These are phyloP conservation scores for Phylloscopus trochiloides DNA, from an alignment of 2,113 vertebrate species.

Conservation along the genomic window DNA sequence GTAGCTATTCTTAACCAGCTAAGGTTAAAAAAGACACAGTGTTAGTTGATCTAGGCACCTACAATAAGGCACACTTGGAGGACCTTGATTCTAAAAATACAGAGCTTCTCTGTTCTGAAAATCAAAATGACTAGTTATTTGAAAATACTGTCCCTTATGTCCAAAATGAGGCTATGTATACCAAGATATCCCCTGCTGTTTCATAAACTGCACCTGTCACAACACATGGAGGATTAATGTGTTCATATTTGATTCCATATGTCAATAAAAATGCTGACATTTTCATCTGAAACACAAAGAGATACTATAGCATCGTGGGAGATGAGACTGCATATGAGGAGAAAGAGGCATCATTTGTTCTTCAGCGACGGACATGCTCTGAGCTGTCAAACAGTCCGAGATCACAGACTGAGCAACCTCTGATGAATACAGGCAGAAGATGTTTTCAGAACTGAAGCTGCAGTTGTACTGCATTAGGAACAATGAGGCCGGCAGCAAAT, in stretches of 20 bases:
- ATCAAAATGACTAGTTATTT: background rate
- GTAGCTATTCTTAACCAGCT: background rate
- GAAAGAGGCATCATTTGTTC: background rate
- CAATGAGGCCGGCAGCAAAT: background rate
- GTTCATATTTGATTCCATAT: background rate
- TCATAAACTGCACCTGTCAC: background rate
- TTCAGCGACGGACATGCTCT: rapidly evolving
- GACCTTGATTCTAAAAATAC: background rate
- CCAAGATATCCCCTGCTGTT: background rate
- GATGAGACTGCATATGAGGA: background rate
- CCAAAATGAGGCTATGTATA: background rate
- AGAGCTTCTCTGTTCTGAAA: background rate
- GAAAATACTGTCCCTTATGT: background rate
- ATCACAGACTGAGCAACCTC: background rate
- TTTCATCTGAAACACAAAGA: slow-evolving; percentile 3
- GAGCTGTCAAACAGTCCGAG: background rate
- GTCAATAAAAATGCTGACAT: background rate
- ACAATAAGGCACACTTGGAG: background rate
- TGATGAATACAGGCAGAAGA: background rate
- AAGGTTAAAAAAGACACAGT: background rate
- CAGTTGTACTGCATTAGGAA: background rate
- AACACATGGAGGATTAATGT: background rate
- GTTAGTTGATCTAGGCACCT: background rate
- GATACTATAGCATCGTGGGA: background rate
- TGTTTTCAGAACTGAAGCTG: background rate